These are phyloP conservation scores for Oncorhynchus tshawytscha DNA, from an alignment of 2,113 vertebrate genomes.

Conservation along the genomic window DNA sequence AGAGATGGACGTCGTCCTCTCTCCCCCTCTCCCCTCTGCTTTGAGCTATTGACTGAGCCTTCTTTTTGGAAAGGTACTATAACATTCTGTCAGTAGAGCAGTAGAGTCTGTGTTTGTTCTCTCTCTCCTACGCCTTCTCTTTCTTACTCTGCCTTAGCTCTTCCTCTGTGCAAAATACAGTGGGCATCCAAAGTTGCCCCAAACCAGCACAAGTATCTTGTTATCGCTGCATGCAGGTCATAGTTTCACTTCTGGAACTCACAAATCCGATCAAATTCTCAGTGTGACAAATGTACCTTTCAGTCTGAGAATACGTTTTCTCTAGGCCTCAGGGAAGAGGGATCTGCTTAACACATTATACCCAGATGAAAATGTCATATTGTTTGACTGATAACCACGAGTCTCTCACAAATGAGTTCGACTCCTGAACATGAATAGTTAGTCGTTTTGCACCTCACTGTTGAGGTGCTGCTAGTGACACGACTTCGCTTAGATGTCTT, in stretches of 20 bases:
- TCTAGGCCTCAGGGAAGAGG: conserved; percentile 21
- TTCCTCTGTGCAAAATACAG: not conserved
- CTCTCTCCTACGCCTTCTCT: not conserved
- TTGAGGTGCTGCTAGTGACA: not conserved
- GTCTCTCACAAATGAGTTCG: conserved; percentile 3
- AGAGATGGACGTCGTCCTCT: conserved; percentile 22
- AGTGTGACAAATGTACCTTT: conserved; percentile 29
- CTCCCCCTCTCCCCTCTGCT: conserved; percentile 8
- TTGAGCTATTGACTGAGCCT: conserved; percentile 49
- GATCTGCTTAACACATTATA: conserved; percentile 8
- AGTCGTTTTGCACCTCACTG: not conserved
- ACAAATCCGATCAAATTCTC: conserved; percentile 30
- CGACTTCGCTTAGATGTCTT: not conserved
- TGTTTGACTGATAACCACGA: conserved; percentile 19
- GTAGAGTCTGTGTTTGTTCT: conserved; percentile 9
- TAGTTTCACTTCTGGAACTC: conserved; percentile 22
- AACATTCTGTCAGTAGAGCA: not conserved
- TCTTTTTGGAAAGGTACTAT: conserved; percentile 2
- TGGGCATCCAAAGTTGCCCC: conserved; percentile 1
- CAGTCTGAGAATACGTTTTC: conserved; percentile 14
- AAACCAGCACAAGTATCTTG: conserved; percentile 16
- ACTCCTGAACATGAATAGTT: not conserved
- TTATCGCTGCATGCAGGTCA: conserved; percentile 25
- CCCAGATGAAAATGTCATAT: conserved; percentile 11
- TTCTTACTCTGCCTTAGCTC: conserved; percentile 6